Evolutionary conservation across 1,140 invertebrate genomes (phyloP).

Genomic region (Propsilocerus akamusi): DNA sequence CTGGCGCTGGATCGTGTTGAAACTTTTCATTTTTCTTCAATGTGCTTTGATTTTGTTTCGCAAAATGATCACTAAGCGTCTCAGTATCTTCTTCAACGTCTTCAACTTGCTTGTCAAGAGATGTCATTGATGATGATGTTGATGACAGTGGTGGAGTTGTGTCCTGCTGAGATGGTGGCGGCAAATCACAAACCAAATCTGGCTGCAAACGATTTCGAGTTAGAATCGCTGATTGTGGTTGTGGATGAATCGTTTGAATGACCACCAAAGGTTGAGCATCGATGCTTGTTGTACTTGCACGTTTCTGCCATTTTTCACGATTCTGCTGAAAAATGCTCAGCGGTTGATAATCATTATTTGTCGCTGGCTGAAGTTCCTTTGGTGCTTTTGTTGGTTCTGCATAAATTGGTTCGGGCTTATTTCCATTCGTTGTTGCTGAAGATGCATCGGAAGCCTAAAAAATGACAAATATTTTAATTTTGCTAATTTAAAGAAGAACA

Average conservation of each 20-base stretch:
- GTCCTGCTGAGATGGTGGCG: slow-evolving; percentile 24
- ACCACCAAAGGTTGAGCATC: neutral
- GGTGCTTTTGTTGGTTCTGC: slow-evolving; percentile 10
- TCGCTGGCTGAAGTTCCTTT: slow-evolving; percentile 20
- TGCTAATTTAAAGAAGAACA: too few relatives aligned
- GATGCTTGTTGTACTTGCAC: slow-evolving; percentile 26
- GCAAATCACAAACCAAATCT: slow-evolving; percentile 62
- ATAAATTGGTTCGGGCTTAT: slow-evolving; percentile 7
- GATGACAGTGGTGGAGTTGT: slow-evolving; percentile 5
- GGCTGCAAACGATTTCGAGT: slow-evolving; percentile 25
- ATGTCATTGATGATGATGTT: slow-evolving; percentile 6
- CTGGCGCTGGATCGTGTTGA: slow-evolving; percentile 13
- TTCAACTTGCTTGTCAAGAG: slow-evolving; percentile 7
- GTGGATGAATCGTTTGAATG: neutral
- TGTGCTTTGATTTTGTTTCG: slow-evolving; percentile 62
- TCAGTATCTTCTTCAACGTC: slow-evolving; percentile 35
- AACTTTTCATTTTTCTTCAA: slow-evolving; percentile 53
- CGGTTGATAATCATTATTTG: slow-evolving; percentile 7
- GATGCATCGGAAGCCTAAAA: neutral
- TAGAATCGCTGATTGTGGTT: slow-evolving; percentile 5
- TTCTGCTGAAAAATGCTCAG: slow-evolving; percentile 19
- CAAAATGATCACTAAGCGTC: slow-evolving; percentile 52
- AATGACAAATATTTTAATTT: neutral
- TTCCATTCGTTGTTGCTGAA: too few relatives aligned
- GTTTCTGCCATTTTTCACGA: slow-evolving; percentile 37